Evolutionary conservation across 2,888 invertebrate genomes (phyloP), one percentile per base, ranked within the genome.

Genomic region (Spisula subtruncata): DNA sequence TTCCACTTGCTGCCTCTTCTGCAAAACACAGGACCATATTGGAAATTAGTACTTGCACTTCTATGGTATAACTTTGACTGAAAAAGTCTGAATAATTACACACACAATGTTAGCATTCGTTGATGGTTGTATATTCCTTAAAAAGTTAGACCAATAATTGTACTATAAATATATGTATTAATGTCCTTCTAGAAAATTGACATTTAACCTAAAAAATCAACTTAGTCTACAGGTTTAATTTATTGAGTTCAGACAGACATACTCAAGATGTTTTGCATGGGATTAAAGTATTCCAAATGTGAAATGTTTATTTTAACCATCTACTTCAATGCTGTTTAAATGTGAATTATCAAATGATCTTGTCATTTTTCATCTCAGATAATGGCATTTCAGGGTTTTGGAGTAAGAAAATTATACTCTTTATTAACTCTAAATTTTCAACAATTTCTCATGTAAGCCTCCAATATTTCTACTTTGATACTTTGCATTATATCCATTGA

Each of bases 361-460:
- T 66, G 25, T 10, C 10, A 66, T 66, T 4, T 66, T 25, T 66
- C 12, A 25, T 66, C 60, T 25, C 25, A 66, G 60, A 66, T 25
- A 66, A 66, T 25, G 60, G 6, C 60, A 66, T 66, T 66, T 66
- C 60, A n/a, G 60, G 25, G n/a, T n/a, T 66, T 66, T 66, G 60
- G 60, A 66, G 60, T 66, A 66, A 66, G 60, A n/a, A 25, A 18
- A 18, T 56, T 56, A 25, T 66, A 25, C 25, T 66, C n/a, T n/a
- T 8, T 66, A 51, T 51, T 8, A 51, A 51, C 60, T 66, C 25
- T 6, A 25, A 25, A n/a, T 66, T 25, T 8, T 25, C 25, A 66
- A 41, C 2, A 41, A 66, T 25, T 25, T 66, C 60, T 66, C 5
- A 25, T 66, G n/a, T 66, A 5, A 12, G 60, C 60, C 10, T 12